Base-by-base conservation (phyloP, 2,888 invertebrate species). In the Luperina testacea region DNA sequence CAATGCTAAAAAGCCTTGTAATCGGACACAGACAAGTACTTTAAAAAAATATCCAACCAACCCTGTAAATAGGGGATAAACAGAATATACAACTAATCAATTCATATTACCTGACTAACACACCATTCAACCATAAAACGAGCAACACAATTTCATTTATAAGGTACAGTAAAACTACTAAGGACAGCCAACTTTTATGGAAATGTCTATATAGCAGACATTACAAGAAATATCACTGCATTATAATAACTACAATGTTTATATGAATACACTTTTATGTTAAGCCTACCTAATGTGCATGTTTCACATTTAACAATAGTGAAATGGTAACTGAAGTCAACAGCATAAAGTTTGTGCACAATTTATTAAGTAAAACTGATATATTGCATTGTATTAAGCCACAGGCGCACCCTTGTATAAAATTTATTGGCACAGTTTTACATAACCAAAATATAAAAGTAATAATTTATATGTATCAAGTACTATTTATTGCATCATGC, bases 171-270 rank as follows among this genome's bases (percentile, higher is more conserved):
- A 88, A 82, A 84, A 82, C 83, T 84, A 88, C 80, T 84, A 83
- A 77, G 77, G 85, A 88, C 88, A 85, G 86, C 85, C 90, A 81
- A 88, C 81, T 80, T 77, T 80, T 83, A 83, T 82, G 84, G 85
- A 88, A 87, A 89, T 81, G 83, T 83, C 88, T 89, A 81, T 73
- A 81, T 79, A 85, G 82, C 75, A 88, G 87, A 87, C 86, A 91
- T 92, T 93, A 94, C 88, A 92, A 92, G 91, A 94, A 95, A 95
- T 95, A 95, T 95, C 95, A 95, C 96, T 94, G 94, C 87, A 86
- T 92, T 91, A 32, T 32, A 91, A 65, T 84, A 90, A 91, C 91
- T 92, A 94, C 91, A 83, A 82, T 87, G 81, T 87, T 82, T 90
- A 89, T 85, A 87, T 87, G 91, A 90, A 90, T 92, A 93, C 90